Base-by-base conservation (phyloP, 2,113 vertebrate species). In the Grallaria varia region DNA sequence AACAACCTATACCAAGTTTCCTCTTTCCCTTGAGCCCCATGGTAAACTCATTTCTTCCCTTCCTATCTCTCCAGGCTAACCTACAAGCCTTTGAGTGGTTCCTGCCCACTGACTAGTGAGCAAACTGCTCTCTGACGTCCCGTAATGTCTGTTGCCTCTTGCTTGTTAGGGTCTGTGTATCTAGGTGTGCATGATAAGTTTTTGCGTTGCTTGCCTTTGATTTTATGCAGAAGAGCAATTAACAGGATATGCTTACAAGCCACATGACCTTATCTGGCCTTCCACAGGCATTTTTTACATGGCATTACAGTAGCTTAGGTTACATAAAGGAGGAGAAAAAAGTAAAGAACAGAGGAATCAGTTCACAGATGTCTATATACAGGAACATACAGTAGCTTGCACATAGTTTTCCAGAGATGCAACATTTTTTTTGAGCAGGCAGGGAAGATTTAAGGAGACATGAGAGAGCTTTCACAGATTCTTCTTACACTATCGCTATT, bases 361-460 rank as follows among this genome's bases (percentile, higher is more conserved):
- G 8, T 40, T 82, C 56, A 45, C 8, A 22, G 25, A 37, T 45
- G 8, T 28, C 19, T 49, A 49, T 4, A n/a, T 2, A 35, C 3
- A 47, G 44, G 7, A 52, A 31, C 16, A 27, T 24, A 40, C 10
- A 62, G 33, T 23, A 19, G 2, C 16, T 82, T 87, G 16, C 28
- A 63, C 12, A 39, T 0, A 2, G 25, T 17, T 74, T 69, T 66
- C 35, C 50, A 69, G 24, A 28, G 4, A 3, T 74, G 37, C 13
- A 35, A 18, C 0, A 0, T 15, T 71, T 49, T 13, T 58, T 67
- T 50, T 28, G 42, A 66, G 21, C 2, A 12, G 11, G 21, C 14
- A 71, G 28, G 10, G 7, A 66, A 49, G 4, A 16, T 52, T 55
- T 52, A 87, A 75, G 47, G 60, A 52, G 50, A 47, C 3, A 33